Percentiles rank a stretch among this genome's conserved stretches.
These are phyloP conservation scores for Zonotrichia albicollis DNA, from an alignment of 2,797 vertebrate genomes.

Conservation along the genomic window DNA sequence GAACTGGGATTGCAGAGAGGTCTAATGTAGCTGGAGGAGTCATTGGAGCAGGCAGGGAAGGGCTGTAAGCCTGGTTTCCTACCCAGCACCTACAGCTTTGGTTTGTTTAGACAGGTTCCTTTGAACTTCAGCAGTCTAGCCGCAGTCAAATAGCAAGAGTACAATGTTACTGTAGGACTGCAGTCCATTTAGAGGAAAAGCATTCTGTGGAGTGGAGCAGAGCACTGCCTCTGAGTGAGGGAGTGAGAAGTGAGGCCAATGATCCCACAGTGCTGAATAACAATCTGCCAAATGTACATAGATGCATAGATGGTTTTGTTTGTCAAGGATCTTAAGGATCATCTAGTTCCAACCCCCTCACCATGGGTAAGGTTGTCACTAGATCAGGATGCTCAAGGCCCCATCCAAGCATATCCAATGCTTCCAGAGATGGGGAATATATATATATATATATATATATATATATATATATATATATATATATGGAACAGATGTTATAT, in stretches of 20 bases:
- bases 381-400: neutral
- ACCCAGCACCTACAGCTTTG: neutral
- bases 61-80: neutral
- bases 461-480: neutral
- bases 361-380: neutral
- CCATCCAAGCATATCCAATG: neutral
- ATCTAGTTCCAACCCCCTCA: neutral
- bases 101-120: neutral
- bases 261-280: neutral
- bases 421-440: neutral
- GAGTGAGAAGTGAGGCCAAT: neutral
- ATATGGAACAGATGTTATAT: neutral
- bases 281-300: neutral
- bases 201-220: neutral
- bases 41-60: neutral
- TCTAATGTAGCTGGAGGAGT: neutral
- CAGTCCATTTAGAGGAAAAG: neutral
- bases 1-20: neutral
- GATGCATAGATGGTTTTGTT: neutral
- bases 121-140: neutral
- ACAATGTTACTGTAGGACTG: neutral
- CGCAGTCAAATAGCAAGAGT: neutral
- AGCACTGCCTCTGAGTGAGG: neutral
- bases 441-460: neutral
- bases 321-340: neutral